A percentile compares a stretch with the other conserved stretches of the same genome.
These are phyloP conservation scores for Mus minutoides DNA, from an alignment of 2,797 vertebrate genomes.

Conservation along the genomic window DNA sequence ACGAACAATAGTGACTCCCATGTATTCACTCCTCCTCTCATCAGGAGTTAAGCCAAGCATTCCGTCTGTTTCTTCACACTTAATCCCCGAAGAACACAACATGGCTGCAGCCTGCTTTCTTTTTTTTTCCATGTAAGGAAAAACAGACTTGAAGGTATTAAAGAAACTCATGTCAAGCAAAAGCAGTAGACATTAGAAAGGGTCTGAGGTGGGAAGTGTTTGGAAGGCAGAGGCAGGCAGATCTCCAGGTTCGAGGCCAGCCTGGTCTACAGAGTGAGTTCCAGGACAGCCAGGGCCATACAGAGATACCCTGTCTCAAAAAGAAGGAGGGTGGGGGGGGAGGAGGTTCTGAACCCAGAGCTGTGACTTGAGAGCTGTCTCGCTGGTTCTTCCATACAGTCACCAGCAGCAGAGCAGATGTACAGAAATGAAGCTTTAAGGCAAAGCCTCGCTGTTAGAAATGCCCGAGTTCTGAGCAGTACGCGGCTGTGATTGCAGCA, in stretches of 20 bases:
- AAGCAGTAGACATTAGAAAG: neutral
- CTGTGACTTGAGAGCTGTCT: neutral
- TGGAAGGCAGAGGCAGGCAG: neutral
- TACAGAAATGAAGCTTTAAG: neutral
- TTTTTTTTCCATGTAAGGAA: conserved; percentile 35
- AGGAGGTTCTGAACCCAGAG: neutral
- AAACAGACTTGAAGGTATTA: neutral
- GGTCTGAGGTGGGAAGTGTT: neutral
- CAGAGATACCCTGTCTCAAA: neutral
- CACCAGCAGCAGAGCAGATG: neutral
- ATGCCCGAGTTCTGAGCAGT: neutral
- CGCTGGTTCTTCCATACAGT: neutral
- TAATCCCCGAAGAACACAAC: neutral
- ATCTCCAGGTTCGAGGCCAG: neutral
- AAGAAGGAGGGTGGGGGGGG: neutral
- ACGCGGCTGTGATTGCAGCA: neutral
- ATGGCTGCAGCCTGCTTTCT: neutral
- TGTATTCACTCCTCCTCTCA: neutral
- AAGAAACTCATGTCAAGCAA: neutral
- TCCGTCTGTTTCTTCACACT: neutral
- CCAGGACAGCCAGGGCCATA: neutral
- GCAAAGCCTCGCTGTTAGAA: neutral
- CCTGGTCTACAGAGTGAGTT: neutral
- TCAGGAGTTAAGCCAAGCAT: neutral
- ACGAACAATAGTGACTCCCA: neutral